These are phyloP conservation scores for Picathartes gymnocephalus DNA, from an alignment of 2,113 vertebrate genomes.

Conservation along the genomic window DNA sequence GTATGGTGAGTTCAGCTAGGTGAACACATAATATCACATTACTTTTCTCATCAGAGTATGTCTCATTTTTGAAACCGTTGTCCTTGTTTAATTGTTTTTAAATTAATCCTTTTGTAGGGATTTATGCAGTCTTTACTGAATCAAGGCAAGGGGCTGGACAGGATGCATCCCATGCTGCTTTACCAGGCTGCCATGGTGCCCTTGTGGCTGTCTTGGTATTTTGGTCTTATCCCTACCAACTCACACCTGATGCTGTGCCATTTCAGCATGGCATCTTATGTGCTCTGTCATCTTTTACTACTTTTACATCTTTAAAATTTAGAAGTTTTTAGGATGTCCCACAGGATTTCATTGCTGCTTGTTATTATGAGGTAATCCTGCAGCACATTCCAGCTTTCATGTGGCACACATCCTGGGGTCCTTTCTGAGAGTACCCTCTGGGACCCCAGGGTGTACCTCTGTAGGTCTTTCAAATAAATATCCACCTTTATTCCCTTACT, in stretches of 20 bases:
- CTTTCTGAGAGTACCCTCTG: too few relatives aligned
- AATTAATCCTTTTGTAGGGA: not conserved
- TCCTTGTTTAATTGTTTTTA: not conserved
- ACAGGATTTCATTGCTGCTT: not conserved
- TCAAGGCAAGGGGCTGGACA: not conserved
- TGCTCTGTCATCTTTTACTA: not conserved
- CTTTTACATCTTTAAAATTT: not conserved
- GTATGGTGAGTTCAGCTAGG: not conserved
- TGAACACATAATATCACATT: not conserved
- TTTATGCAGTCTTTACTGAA: not conserved
- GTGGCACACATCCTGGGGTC: too few relatives aligned
- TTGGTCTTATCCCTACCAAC: not conserved
- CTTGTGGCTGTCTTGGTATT: not conserved
- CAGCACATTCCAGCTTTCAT: not conserved
- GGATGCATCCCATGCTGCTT: not conserved
- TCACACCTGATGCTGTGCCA: not conserved
- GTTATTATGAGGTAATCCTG: not conserved
- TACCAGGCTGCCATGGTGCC: not conserved
- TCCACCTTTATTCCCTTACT: too few relatives aligned
- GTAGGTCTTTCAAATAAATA: too few relatives aligned
- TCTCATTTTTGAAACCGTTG: not conserved
- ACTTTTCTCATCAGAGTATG: not conserved
- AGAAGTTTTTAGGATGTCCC: not conserved
- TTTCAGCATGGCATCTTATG: not conserved
- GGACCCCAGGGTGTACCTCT: too few relatives aligned